A percentile compares a stretch with the other conserved stretches of the same genome.
phyloP scores from a whole-genome alignment of 2,113 vertebrate genomes.

The Myiozetetes cayanensis region DNA sequence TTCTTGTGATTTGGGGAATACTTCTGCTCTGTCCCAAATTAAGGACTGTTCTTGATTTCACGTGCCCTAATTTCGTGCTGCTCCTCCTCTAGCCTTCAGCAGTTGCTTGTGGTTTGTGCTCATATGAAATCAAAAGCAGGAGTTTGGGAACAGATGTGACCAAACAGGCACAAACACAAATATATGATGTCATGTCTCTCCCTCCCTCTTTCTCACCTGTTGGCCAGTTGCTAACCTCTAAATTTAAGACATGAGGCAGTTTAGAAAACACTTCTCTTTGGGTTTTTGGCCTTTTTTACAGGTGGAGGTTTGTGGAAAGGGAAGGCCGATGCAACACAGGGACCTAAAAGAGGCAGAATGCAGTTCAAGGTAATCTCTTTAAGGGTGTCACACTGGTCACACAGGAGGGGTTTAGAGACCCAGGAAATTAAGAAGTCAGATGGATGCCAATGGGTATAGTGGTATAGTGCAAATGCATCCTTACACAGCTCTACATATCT shows the following conservation, averaged over 20 bases:
- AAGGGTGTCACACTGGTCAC: accelerated
- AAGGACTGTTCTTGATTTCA: not conserved
- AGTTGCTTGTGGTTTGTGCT: not conserved
- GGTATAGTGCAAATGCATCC: not conserved
- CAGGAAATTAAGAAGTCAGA: not conserved
- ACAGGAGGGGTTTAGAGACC: not conserved
- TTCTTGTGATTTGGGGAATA: not conserved
- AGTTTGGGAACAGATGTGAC: conserved; percentile 13
- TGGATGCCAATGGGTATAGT: not conserved
- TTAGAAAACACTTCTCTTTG: not conserved
- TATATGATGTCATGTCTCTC: not conserved
- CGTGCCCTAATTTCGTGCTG: not conserved
- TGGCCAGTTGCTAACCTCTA: not conserved
- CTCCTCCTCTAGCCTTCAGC: not conserved
- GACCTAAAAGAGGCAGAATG: not conserved
- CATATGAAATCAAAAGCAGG: not conserved
- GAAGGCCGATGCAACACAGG: accelerated
- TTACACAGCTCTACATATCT: not conserved
- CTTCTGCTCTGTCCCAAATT: not conserved
- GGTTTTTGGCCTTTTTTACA: not conserved
- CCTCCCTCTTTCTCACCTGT: not conserved
- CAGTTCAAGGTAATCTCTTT: not conserved
- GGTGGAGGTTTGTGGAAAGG: not conserved
- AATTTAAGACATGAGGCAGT: not conserved
- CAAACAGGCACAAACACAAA: not conserved